phyloP scores from a whole-genome alignment of 2,113 vertebrate genomes.

The Zootoca vivipara region DNA sequence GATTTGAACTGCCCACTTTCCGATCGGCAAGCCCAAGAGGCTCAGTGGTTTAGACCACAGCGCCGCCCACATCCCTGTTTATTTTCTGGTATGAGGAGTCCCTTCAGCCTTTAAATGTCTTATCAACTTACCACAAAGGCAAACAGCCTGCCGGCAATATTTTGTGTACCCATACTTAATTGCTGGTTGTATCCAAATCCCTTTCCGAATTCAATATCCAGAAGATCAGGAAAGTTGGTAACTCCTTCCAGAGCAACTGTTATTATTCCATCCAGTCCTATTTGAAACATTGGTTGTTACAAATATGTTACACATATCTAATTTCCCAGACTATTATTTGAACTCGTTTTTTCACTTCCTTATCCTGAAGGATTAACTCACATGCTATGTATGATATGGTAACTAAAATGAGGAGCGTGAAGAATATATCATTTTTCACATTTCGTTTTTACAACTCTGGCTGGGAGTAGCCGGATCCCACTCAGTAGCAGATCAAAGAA shows the following conservation, averaged over 20 bases:
- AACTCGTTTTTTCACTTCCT: neutral
- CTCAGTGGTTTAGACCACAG: too few species aligned
- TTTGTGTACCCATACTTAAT: slow-evolving; percentile 58
- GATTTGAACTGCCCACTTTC: too few species aligned
- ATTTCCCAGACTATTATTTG: neutral
- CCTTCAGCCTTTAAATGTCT: neutral
- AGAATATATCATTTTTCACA: neutral
- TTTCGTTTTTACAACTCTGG: neutral
- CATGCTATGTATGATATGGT: neutral
- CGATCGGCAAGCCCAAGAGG: too few species aligned
- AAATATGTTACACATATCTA: neutral
- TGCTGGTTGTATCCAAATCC: slow-evolving; percentile 71
- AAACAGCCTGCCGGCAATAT: slow-evolving; percentile 57
- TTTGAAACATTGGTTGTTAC: slow-evolving; percentile 1
- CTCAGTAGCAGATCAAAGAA: neutral
- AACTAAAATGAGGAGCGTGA: neutral
- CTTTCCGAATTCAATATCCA: slow-evolving; percentile 72
- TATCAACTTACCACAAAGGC: slow-evolving; percentile 67
- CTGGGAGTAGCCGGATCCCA: neutral
- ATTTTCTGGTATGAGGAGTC: neutral
- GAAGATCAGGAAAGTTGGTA: slow-evolving; percentile 45
- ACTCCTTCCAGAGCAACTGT: slow-evolving; percentile 67
- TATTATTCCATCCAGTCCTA: slow-evolving; percentile 71
- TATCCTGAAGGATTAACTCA: neutral
- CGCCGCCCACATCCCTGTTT: neutral